Base-by-base conservation (phyloP, 1,140 invertebrate genomes). In the Apis dorsata region DNA sequence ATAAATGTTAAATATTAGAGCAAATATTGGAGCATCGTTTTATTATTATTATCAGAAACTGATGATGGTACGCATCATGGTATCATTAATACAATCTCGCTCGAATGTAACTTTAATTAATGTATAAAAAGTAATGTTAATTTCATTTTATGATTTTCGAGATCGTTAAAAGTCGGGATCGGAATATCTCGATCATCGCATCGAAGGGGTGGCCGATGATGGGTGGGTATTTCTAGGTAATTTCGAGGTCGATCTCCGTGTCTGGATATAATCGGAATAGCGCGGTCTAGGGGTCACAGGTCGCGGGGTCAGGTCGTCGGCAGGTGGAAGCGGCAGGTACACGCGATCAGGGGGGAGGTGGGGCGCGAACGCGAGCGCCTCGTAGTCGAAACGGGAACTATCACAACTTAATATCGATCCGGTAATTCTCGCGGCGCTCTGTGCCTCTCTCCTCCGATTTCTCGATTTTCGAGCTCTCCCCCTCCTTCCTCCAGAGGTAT, bases 391-490 rank as follows among this genome's bases (percentile, higher is more conserved):
- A 91, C 90, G 92, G 90, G 88, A 92, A 93, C 91, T 93, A 92
- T 92, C 90, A 90, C 92, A 90, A 93, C 90, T 93, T 93, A 92
- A 93, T 93, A 93, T 93, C 93, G 92, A 93, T 92, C 92, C 83
- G 73, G 91, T 93, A 93, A 93, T 93, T 93, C 89, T 92, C 90
- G 88, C 90, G 85, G 84, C 66, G 59, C 70, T 78, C 70, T 68
- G 68, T 68, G 80, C 79, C 87, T 86, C 81, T 74, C 69, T 66
- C 66, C 74, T 85, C 69, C 81, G 69, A 17, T 81, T 65, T 65
- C 73, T 79, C 49, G 51, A 21, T 66, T 66, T 65, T 76, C 72
- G 62, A 73, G 53, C 76, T 83, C 66, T 83, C 66, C 74, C 59
- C 49, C 77, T 82, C 59, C 65, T 13, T 59, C 59, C 51, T 15